Evolutionary conservation across 1,140 invertebrate genomes (phyloP), one percentile per base, ranked within the genome.

Genomic region (Polyergus mexicanus): DNA sequence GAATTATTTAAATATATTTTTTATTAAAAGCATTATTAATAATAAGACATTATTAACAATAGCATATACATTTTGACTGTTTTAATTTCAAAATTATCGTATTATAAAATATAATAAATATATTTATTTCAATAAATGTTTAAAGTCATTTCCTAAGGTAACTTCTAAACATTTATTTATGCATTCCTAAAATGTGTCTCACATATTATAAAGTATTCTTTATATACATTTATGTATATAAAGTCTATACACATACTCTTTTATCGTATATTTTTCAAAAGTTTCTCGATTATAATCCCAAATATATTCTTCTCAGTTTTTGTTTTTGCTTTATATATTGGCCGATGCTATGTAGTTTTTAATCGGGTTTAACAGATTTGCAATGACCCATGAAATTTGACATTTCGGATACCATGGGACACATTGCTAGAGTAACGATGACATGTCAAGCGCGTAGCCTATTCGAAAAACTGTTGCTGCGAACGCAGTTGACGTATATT

Each of bases 391-490:
- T 66, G 11, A 44, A 32, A 69, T n/a, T 16, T 80, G 66, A 72
- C 66, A 58, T 71, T 71, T 80, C 25, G 22, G 4, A 2, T 58
- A 72, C 5, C 32, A 25, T 5, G 71, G 51, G 5, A 60, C 35
- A 58, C 19, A 72, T 60, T 60, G 66, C 25, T 72, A 11, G 22
- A 81, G 66, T 38, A 16, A 44, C 78, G 78, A 32, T 81, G 66
- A 81, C 22, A 80, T 54, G 35, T 72, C 66, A 44, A 72, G 11
- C 38, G 8, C 25, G 35, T 32, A 25, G 66, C 2, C 51, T 58
- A 71, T 81, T 60, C 78, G 78, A 44, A 66, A 72, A 81, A 81
- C 25, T 81, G 78, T 81, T 81, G 54, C 66, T 72, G 51, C 19
- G 25, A 71, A 80, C 32, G 32, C 28, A 60, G 35, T n/a, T 81